Conservation (phyloP, 2,113 vertebrate genomes). For the Prunella fulvescens region DNA sequence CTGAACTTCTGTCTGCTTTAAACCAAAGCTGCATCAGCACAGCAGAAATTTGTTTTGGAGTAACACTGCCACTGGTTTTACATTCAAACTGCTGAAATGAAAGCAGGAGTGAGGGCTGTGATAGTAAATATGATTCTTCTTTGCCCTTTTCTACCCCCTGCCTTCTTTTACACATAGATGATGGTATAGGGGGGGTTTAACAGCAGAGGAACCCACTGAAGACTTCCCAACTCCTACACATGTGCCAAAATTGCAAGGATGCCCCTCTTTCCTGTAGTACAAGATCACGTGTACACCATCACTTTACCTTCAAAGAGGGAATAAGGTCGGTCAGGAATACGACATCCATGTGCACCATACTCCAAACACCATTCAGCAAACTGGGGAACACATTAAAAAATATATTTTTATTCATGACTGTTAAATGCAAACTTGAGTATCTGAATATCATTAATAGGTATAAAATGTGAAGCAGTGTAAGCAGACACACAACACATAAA, state of each 20-base stretch:
- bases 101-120: not conserved
- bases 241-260: not conserved
- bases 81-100: not conserved
- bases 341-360: conserved; percentile 93
- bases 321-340: conserved; percentile 95
- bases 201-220: not conserved
- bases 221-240: not conserved
- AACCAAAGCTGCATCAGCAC: not conserved
- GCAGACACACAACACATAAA: not conserved
- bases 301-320: conserved; percentile 96
- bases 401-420: not conserved
- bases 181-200: not conserved
- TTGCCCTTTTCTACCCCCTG: not conserved
- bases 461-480: not conserved
- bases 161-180: not conserved
- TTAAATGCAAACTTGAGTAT: not conserved
- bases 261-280: not conserved
- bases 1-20: not conserved
- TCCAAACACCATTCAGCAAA: conserved; percentile 98
- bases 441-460: not conserved
- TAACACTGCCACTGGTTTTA: not conserved
- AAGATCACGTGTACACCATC: not conserved
- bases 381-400: conserved; percentile 60
- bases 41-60: not conserved
- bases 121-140: not conserved